Base-by-base conservation (phyloP, 1,140 invertebrate genomes). In the Platorchestia sp. region DNA sequence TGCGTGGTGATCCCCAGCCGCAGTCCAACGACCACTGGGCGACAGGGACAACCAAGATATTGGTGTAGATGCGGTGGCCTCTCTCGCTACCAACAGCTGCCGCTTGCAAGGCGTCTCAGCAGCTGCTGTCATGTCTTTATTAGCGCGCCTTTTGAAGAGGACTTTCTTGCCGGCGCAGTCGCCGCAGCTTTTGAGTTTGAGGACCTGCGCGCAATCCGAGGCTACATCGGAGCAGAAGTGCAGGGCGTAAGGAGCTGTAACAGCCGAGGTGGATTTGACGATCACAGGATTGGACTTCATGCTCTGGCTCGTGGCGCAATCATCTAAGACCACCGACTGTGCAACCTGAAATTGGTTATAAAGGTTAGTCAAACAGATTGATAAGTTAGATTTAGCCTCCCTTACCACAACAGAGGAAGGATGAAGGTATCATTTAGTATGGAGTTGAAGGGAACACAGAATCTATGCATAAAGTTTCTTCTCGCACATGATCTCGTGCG, bases 121-220 rank as follows among this genome's bases (percentile, higher is more conserved):
- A 89, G 41, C 5, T 3, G 41, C 87, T 1, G 87, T 89, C 41
- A 44, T 89, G 5, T 89, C 87, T 89, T 89, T 75, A 75, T 75
- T 89, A 89, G 91, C 91, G 40, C 36, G 43, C 45, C 91, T 93
- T 93, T 93, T 93, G 7, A 93, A 10, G 40, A 93, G 91, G 0
- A 93, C 43, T 36, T 93, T 93, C 45, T 47, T 93, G 91, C 91
- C 41, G 87, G 41, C 87, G 27, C 87, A 90, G 41, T 90, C 87
- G 40, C 91, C 91, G 43, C 22, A 93, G 45, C 91, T 40, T 93
- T 93, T 93, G 40, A 93, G 45, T 45, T 93, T 93, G 40, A 93
- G 91, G 43, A 93, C 91, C 3, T 93, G 91, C 14, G 91, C 45
- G 19, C 22, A 45, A 19, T 45, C 43, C 10, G 6, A 0, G 91